phyloP scores from a whole-genome alignment of 2,113 vertebrate species.

The Monarcha castaneiventris region DNA sequence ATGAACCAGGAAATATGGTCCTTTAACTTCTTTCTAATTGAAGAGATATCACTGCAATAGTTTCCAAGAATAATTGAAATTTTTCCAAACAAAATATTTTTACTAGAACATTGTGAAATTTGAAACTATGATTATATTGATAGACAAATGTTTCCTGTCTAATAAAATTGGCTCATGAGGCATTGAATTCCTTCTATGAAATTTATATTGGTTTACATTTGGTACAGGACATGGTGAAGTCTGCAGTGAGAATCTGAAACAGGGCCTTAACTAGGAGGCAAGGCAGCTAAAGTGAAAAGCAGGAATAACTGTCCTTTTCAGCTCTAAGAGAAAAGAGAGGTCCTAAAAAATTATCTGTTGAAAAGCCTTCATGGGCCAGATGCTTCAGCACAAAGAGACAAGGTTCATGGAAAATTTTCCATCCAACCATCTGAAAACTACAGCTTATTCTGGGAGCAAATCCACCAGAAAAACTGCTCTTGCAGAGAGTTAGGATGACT shows the following conservation, averaged over 20 bases:
- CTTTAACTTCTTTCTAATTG: neutral
- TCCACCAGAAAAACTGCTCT: neutral
- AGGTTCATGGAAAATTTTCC: constrained; percentile 30
- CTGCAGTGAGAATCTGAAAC: neutral
- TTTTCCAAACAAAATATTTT: constrained; percentile 11
- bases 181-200: neutral
- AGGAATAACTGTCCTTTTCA: neutral
- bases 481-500: neutral
- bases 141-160: neutral
- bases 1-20: neutral
- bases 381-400: neutral
- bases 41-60: neutral
- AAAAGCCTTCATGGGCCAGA: neutral
- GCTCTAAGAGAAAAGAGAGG: neutral
- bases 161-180: neutral
- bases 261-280: neutral
- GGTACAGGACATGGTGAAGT: neutral
- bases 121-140: neutral
- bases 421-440: neutral
- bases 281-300: neutral
- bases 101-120: neutral
- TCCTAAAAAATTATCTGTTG: neutral
- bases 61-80: neutral
- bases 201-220: neutral
- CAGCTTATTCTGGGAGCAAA: constrained; percentile 15